These are phyloP conservation scores for Ceratina japonica DNA, from an alignment of 1,140 invertebrate genomes.

Conservation along the genomic window DNA sequence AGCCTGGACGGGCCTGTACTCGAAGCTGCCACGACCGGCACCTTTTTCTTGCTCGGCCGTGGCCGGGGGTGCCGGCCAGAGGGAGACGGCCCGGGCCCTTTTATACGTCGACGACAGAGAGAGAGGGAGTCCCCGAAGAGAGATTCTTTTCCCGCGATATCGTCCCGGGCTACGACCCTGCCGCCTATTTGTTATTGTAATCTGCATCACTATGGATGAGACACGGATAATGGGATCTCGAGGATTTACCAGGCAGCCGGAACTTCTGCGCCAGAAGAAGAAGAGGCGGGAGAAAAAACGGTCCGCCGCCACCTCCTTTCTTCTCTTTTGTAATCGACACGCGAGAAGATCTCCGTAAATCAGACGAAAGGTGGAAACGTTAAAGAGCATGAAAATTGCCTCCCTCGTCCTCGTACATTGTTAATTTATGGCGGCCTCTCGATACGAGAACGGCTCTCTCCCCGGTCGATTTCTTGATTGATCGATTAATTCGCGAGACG, in stretches of 20 bases:
- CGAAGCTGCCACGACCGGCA: slow-evolving; percentile 33
- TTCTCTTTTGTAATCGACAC: slow-evolving; percentile 30
- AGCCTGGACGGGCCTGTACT: slow-evolving; percentile 19
- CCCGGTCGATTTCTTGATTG: too few relatives aligned
- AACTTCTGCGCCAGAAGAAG: neutral
- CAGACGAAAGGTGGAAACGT: neutral
- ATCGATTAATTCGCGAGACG: neutral
- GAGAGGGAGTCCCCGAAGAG: slow-evolving; percentile 14
- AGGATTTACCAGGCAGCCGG: slow-evolving; percentile 65
- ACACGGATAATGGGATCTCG: slow-evolving; percentile 71
- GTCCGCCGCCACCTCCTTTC: neutral
- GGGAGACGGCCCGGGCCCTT: slow-evolving; percentile 12
- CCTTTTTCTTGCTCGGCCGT: slow-evolving; percentile 30
- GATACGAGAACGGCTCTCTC: too few relatives aligned
- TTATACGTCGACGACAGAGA: neutral
- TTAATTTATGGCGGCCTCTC: neutral
- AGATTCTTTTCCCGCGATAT: slow-evolving; percentile 67
- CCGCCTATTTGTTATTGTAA: slow-evolving; percentile 77
- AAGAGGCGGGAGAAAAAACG: neutral
- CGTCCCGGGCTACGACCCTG: slow-evolving; percentile 55
- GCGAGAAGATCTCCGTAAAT: neutral
- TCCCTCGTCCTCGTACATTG: neutral
- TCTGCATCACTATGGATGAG: slow-evolving; percentile 77
- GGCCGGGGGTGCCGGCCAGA: slow-evolving; percentile 17
- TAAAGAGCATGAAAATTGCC: neutral